Base-by-base conservation (phyloP, 2,113 vertebrate genomes). In the Puffinus mauretanicus region DNA sequence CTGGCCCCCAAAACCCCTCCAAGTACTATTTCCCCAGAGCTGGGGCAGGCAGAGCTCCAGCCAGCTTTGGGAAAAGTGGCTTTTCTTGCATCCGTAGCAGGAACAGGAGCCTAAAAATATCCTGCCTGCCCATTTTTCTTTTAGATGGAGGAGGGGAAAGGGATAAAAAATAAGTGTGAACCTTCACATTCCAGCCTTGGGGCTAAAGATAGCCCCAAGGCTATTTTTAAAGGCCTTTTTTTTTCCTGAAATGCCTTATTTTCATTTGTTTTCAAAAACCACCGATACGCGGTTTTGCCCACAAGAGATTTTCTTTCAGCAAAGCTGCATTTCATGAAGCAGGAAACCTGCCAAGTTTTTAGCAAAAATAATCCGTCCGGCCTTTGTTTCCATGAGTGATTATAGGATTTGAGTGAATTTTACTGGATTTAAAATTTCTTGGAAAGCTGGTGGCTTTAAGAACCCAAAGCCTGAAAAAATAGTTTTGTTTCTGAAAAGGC, bases 371-470 rank as follows among this genome's bases (percentile, higher is more conserved):
- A 81, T 77, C 51, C 9, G 11, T 10, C 42, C 16, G 15, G 73
- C 54, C 36, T 90, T 93, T 93, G 73, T 95, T 94, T 87, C 57
- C 21, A 19, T 10, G 52, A 54, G 49, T 0, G 30, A 83, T 96
- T 92, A 90, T 25, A 52, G 82, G 91, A 92, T 97, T 93, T 86
- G 82, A 22, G 67, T 73, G 86, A 90, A 57, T 95, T 95, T 82
- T 85, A 57, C 22, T 3, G 25, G 86, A 91, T 95, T 96, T 76
- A 69, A 67, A 55, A 69, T 76, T 95, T 97, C 94, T 96, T 96
- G 95, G 96, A 96, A 96, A 93, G 86, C 89, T 52, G 57, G 22
- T 13, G 24, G 29, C 16, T 19, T 76, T 61, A 67, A 54, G 69
- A 92, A 60, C 3, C 5, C 24, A 61, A 69, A 83, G 52, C 38